Percentiles rank a stretch among this genome's conserved stretches.
Evolutionary conservation across 2,888 invertebrate species (phyloP).

Genomic region (Pristionchus maxplancki): DNA sequence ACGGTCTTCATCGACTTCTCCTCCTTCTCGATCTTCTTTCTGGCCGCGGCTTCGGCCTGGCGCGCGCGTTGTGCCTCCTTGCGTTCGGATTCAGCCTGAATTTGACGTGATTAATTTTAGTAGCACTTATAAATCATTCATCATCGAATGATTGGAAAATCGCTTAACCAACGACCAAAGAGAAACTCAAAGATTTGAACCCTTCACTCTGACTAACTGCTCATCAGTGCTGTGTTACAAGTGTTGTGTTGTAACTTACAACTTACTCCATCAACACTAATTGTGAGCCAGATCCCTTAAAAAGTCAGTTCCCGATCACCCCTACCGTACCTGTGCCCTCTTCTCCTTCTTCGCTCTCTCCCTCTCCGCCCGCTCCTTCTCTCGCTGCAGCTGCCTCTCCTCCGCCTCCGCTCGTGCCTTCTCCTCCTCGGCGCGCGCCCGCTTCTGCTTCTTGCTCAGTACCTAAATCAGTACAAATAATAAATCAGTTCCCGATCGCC

Average conservation of each 20-base stretch:
- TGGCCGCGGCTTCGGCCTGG: background rate
- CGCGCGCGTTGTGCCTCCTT: slow-evolving; percentile 6
- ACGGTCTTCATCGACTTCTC: slow-evolving; percentile 57
- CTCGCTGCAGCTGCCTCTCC: slow-evolving; percentile 49
- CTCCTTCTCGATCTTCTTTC: slow-evolving; percentile 4
- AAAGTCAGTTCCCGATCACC: too few relatives aligned
- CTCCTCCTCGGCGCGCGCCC: slow-evolving; percentile 57
- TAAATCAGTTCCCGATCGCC: too few relatives aligned
- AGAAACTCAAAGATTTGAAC: too few relatives aligned
- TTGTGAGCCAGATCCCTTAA: too few relatives aligned
- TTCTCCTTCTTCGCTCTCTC: slow-evolving; percentile 47
- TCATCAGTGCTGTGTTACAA: too few relatives aligned
- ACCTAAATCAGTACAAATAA: slow-evolving; percentile 44
- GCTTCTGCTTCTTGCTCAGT: slow-evolving; percentile 56
- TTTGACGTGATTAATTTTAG: background rate
- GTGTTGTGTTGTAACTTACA: too few relatives aligned
- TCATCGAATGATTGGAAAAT: too few relatives aligned
- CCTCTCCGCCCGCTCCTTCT: slow-evolving; percentile 55
- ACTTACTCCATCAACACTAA: too few relatives aligned
- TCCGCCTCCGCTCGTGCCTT: slow-evolving; percentile 55
- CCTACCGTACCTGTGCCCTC: slow-evolving; percentile 33
- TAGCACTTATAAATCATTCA: background rate
- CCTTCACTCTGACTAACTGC: too few relatives aligned
- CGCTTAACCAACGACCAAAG: too few relatives aligned
- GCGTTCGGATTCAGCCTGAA: slow-evolving; percentile 16